Conservation (phyloP, 2,888 invertebrate species). For the Polyploca ridens region DNA sequence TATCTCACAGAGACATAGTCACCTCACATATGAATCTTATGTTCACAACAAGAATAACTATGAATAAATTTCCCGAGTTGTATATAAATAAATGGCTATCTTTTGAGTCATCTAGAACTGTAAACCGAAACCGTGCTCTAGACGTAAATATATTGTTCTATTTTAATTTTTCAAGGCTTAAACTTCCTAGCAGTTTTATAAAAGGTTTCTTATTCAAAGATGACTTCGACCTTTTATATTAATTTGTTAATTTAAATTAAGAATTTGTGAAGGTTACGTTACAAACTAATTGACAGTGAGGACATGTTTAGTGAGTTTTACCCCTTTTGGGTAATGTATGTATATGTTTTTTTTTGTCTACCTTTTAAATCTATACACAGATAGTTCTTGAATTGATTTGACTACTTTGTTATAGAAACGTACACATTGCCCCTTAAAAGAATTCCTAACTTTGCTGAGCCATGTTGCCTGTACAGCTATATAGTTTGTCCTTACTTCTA, state of each 20-base stretch:
- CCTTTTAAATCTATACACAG: too few relatives aligned
- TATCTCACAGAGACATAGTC: slow-evolving; percentile 12
- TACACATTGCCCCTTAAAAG: too few relatives aligned
- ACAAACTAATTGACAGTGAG: too few relatives aligned
- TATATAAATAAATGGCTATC: slow-evolving; percentile 16
- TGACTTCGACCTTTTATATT: neutral
- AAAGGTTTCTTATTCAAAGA: neutral
- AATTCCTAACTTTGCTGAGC: too few relatives aligned
- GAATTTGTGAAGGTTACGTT: too few relatives aligned
- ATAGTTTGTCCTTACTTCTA: too few relatives aligned
- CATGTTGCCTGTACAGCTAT: too few relatives aligned
- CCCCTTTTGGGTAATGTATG: too few relatives aligned
- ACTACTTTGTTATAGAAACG: too few relatives aligned
- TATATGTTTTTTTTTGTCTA: too few relatives aligned
- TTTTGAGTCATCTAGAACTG: slow-evolving; percentile 15
- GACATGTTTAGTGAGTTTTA: too few relatives aligned
- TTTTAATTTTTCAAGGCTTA: neutral
- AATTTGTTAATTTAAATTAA: neutral
- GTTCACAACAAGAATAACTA: slow-evolving; percentile 26
- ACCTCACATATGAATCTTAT: slow-evolving; percentile 21
- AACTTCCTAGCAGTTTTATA: neutral
- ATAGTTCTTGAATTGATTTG: too few relatives aligned
- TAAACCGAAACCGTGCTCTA: slow-evolving; percentile 11
- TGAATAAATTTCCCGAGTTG: slow-evolving; percentile 29
- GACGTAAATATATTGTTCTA: slow-evolving; percentile 19